Conservation (phyloP, 2,113 vertebrate species). For the Sorex fumeus region DNA sequence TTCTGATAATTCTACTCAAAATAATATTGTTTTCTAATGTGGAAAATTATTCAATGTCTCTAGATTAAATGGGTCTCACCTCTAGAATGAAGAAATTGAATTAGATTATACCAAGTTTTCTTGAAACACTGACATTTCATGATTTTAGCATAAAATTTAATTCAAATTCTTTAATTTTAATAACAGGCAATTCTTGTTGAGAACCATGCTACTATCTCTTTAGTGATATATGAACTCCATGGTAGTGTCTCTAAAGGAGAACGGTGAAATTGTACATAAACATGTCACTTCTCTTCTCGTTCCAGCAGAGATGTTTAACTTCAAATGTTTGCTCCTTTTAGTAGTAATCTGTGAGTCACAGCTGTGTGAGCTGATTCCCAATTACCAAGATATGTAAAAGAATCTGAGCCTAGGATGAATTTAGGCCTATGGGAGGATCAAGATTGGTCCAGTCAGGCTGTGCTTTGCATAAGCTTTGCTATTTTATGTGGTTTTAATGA, state of each 20-base stretch:
- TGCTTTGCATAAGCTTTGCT: constrained; percentile 47
- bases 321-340: constrained; percentile 45
- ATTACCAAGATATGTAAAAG: constrained; percentile 70
- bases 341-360: constrained; percentile 61
- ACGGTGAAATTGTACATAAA: constrained; percentile 72
- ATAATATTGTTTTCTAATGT: constrained; percentile 30
- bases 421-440: constrained; percentile 53
- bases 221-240: constrained; percentile 48
- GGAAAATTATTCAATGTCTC: constrained; percentile 37
- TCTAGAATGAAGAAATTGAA: constrained; percentile 4
- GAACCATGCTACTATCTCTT: constrained; percentile 37
- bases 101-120: constrained; percentile 21
- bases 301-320: constrained; percentile 69
- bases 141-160: constrained; percentile 67
- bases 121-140: constrained; percentile 49
- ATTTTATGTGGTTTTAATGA: constrained; percentile 49
- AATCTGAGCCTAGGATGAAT: constrained; percentile 52
- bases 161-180: constrained; percentile 47
- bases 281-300: constrained; percentile 70
- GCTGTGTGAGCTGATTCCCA: constrained; percentile 77
- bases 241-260: constrained; percentile 43
- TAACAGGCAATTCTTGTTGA: constrained; percentile 20
- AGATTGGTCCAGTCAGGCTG: not conserved
- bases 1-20: not conserved
- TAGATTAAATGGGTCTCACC: constrained; percentile 56